A percentile compares a stretch with the other conserved stretches of the same genome.
phyloP scores from a whole-genome alignment of 2,888 invertebrate genomes.

The Torymus tubicola region DNA sequence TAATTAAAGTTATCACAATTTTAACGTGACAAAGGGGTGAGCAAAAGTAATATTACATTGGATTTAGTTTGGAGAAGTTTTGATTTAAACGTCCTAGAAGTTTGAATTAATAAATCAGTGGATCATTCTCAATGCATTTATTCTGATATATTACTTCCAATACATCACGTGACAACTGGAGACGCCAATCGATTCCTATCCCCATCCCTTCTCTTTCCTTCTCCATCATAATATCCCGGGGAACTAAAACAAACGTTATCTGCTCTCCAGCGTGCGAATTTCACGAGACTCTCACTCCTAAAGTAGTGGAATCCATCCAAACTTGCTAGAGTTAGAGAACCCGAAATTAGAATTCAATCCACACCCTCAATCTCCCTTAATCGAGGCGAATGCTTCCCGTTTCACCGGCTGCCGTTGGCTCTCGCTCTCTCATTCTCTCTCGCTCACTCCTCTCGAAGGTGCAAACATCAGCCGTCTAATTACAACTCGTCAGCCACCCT shows the following conservation, averaged over 20 bases:
- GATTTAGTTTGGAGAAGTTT: too few species aligned
- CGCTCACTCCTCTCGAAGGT: slow-evolving; percentile 26
- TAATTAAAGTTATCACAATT: too few species aligned
- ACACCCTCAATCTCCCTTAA: slow-evolving; percentile 39
- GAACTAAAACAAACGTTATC: slow-evolving; percentile 27
- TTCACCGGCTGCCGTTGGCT: not conserved
- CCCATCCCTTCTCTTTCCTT: not conserved
- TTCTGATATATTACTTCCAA: not conserved
- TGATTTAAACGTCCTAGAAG: too few species aligned
- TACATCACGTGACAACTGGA: not conserved
- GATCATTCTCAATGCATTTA: too few species aligned
- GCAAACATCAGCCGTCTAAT: slow-evolving; percentile 55
- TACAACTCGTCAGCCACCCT: slow-evolving; percentile 37
- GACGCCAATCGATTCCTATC: not conserved
- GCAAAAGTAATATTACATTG: too few species aligned
- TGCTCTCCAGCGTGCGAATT: not conserved
- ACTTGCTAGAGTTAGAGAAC: slow-evolving; percentile 19
- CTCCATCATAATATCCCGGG: too few species aligned
- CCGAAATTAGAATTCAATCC: slow-evolving; percentile 54
- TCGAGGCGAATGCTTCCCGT: slow-evolving; percentile 36
- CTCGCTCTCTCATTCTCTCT: too few species aligned
- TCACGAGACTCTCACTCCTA: not conserved
- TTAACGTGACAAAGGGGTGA: too few species aligned
- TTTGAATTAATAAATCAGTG: too few species aligned
- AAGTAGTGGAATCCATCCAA: slow-evolving; percentile 8